Base-by-base conservation (phyloP, 2,113 vertebrate genomes). In the Lampris incognitus region DNA sequence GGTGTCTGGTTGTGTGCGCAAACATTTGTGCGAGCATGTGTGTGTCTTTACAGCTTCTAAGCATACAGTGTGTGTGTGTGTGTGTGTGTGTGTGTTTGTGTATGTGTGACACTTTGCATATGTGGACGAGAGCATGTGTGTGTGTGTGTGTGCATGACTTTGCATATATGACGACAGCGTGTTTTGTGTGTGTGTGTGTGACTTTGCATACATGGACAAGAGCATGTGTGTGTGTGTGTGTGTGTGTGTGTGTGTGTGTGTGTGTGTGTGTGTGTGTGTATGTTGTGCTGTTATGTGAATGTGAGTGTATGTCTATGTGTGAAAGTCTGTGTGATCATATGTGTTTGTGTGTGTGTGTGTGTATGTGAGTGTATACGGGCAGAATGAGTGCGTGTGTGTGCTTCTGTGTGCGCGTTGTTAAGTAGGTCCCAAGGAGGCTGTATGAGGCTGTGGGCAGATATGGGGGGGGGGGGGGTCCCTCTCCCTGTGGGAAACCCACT, bases 401-500 rank as follows among this genome's bases (percentile, higher is more conserved):
- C 56, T 48, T 51, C 44, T 64, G 42, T 37, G 62, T 37, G 61
- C 49, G 44, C 37, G n/a, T 36, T 74, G 42, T 76, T 85, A 88
- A 88, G 79, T 83, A 89, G 85, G 76, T 92, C 87, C 82, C 81
- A 68, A 69, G 79, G 74, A 89, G 78, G 90, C 69, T 78, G 74
- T 24, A 24, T 24, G 24, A 24, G 75, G 85, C 79, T 66, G 79
- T 74, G 62, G 80, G 67, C 58, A 65, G 79, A 83, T 72, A 24
- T 24, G 5, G 3, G 56, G 36, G 5, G 56, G 36, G 5, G 55
- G 56, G 38, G 72, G 79, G 54, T 9, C 76, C 56, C 79, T 79
- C 78, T 88, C 70, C 87, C 84, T 72, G n/a, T 80, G 90, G 88
- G 87, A 90, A 74, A 38, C 6, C 80, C 67, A 64, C 66, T 61